These are phyloP conservation scores for Zelostemma sp. DNA, from an alignment of 1,140 invertebrate species.

Conservation along the genomic window DNA sequence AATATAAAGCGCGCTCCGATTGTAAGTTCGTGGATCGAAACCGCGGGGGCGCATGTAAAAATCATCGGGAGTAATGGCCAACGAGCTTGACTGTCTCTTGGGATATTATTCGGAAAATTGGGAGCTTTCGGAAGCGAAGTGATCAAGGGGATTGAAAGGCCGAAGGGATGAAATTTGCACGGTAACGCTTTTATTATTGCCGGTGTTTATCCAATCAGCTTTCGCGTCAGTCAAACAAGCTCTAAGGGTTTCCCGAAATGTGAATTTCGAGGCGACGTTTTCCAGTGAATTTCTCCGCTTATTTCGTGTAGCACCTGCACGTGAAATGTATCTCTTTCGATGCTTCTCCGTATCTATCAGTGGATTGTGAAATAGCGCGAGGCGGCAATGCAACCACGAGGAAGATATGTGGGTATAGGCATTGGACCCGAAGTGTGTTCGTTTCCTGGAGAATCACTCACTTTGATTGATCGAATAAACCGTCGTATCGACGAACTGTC, in stretches of 20 bases:
- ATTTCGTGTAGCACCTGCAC: conserved; percentile 6
- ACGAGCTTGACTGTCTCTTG: conserved; percentile 31
- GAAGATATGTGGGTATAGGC: conserved; percentile 12
- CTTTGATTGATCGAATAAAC: conserved; percentile 51
- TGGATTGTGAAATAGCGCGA: conserved; percentile 19
- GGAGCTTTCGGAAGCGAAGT: conserved; percentile 32
- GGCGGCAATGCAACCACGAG: neutral
- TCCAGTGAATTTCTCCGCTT: conserved; percentile 16
- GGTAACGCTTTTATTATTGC: conserved; percentile 11
- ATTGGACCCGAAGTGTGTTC: conserved; percentile 22
- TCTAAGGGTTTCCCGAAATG: no score
- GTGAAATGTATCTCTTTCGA: neutral
- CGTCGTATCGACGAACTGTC: conserved; percentile 43
- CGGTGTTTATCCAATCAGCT: neutral
- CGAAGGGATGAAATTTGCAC: conserved; percentile 40
- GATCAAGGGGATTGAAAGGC: conserved; percentile 39
- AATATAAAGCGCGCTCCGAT: conserved; percentile 31
- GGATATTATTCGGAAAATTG: conserved; percentile 44
- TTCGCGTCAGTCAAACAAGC: no score
- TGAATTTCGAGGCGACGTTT: conserved; percentile 10
- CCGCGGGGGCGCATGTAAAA: conserved; percentile 22
- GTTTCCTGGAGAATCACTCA: conserved; percentile 45
- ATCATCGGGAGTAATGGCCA: conserved; percentile 37
- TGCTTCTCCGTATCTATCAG: conserved; percentile 8
- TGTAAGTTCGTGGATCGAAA: conserved; percentile 27